Conservation (phyloP, 2,797 vertebrate species). For the Notolabrus celidotus region DNA sequence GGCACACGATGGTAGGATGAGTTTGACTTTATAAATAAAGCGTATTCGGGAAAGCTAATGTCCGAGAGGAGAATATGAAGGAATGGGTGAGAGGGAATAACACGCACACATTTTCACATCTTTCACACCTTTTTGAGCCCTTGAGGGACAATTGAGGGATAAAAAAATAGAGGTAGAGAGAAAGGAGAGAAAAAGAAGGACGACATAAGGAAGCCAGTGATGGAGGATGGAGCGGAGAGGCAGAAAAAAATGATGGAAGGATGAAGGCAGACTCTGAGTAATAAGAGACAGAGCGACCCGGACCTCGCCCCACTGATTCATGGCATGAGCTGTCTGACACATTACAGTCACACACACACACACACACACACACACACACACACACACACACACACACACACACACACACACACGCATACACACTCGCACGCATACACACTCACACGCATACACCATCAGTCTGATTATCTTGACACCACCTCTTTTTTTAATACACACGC, state of each 20-base stretch:
- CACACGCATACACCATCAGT: conserved; percentile 7
- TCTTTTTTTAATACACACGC: conserved; percentile 40
- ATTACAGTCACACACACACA: conserved; percentile 38
- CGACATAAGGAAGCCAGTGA: conserved; percentile 2
- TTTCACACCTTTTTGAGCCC: conserved; percentile 14
- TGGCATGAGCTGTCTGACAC: conserved; percentile 71
- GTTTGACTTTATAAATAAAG: conserved; percentile 35
- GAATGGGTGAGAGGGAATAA: neutral
- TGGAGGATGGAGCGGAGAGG: conserved; percentile 10
- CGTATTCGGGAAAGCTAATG: conserved; percentile 12
- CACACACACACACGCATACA: conserved; percentile 19
- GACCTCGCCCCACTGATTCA: conserved; percentile 83
- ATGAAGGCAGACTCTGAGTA: conserved; percentile 67
- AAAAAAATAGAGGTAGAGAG: conserved; percentile 15
- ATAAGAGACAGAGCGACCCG: conserved; percentile 66
- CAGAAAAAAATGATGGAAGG: conserved; percentile 1
- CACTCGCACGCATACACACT: too few species aligned
- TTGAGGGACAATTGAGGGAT: conserved; percentile 1
- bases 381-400: conserved; percentile 22
- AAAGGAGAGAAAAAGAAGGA: conserved; percentile 14
- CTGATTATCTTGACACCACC: conserved; percentile 46
- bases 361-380: conserved; percentile 15
- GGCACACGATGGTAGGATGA: conserved; percentile 16
- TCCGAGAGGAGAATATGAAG: neutral
- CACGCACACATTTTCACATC: conserved; percentile 8